Conservation (phyloP, 2,888 invertebrate genomes). For the Tipula lateralis region DNA sequence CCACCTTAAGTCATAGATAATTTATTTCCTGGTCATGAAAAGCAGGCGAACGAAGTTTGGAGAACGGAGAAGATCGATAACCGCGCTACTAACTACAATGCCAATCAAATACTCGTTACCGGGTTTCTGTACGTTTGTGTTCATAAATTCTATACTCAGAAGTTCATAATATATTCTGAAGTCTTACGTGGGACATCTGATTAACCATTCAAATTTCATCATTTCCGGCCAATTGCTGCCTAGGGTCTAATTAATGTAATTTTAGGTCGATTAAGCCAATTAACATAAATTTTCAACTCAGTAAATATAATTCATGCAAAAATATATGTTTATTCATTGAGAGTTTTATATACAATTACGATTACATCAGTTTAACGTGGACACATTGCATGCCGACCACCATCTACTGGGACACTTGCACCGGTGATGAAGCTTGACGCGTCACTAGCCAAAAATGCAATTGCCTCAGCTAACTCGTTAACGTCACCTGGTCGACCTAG, state of each 20-base stretch:
- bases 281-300: not conserved
- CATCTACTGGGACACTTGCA: slow-evolving; percentile 83
- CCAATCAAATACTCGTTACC: too few species aligned
- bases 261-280: not conserved
- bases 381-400: slow-evolving; percentile 91
- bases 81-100: too few species aligned
- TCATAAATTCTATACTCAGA: too few species aligned
- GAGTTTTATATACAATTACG: not conserved
- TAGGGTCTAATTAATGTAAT: not conserved
- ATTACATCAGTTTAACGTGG: slow-evolving; percentile 60
- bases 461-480: slow-evolving; percentile 82
- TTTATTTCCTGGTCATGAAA: too few species aligned
- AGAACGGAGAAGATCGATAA: too few species aligned
- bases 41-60: too few species aligned
- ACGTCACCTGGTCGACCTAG: slow-evolving; percentile 79
- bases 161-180: too few species aligned
- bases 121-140: too few species aligned
- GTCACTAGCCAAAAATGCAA: slow-evolving; percentile 87
- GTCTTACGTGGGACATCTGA: too few species aligned
- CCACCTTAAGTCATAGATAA: too few species aligned
- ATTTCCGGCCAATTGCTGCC: not conserved
- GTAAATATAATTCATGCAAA: not conserved
- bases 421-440: slow-evolving; percentile 88
- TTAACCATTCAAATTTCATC: not conserved
- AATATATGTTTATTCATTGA: not conserved